These are phyloP conservation scores for Lagodon rhomboides DNA, from an alignment of 2,797 vertebrate genomes.

Conservation along the genomic window DNA sequence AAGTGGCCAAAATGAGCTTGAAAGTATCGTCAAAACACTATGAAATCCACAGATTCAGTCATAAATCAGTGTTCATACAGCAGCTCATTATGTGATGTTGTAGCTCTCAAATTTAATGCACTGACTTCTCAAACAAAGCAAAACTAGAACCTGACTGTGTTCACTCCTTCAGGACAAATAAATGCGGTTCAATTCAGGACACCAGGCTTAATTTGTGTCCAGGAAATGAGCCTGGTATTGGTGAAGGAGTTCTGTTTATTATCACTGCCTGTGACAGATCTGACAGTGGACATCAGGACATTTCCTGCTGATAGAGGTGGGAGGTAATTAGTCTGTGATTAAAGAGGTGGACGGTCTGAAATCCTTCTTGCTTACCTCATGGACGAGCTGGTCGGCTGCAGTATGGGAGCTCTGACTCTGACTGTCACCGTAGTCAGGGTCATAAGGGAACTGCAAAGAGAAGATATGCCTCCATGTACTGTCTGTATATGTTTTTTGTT, in stretches of 20 bases:
- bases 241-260: neutral
- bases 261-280: neutral
- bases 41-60: neutral
- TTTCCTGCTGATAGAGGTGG: neutral
- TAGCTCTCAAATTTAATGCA: neutral
- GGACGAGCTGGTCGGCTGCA: slow-evolving; percentile 87
- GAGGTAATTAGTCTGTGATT: neutral
- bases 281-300: neutral
- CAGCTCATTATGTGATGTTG: neutral
- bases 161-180: neutral
- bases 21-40: too few relatives aligned
- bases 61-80: neutral
- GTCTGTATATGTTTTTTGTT: neutral
- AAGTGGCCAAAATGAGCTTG: too few relatives aligned
- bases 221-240: slow-evolving; percentile 1
- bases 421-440: slow-evolving; percentile 58
- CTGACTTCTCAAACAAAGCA: neutral
- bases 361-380: slow-evolving; percentile 84
- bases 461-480: neutral
- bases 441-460: slow-evolving; percentile 79
- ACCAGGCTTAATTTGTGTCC: neutral
- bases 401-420: slow-evolving; percentile 57
- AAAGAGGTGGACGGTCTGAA: neutral
- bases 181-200: neutral
- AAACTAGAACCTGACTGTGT: neutral